Evolutionary conservation across 2,888 invertebrate species (phyloP).

Genomic region (Abrostola triplasia): DNA sequence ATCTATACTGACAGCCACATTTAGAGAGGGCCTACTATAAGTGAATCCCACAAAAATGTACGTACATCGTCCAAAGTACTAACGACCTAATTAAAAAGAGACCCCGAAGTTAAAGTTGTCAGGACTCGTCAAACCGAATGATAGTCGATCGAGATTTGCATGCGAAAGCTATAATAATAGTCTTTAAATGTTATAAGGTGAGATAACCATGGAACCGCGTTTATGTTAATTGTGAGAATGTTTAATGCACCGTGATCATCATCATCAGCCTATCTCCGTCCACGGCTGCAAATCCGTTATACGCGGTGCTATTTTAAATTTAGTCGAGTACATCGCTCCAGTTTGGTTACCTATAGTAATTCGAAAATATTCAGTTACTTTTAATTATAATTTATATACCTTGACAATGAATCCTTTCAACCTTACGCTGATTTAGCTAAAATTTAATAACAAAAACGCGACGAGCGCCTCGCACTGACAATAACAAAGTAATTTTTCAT

Average conservation of each 20-base stretch:
- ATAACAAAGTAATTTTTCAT: slow-evolving; percentile 82
- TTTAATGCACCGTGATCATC: too few species aligned
- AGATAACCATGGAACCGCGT: slow-evolving; percentile 50
- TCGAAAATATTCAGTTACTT: background rate
- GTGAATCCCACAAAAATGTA: too few species aligned
- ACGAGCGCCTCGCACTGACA: slow-evolving; percentile 40
- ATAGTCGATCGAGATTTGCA: slow-evolving; percentile 70
- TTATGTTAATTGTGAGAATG: slow-evolving; percentile 54
- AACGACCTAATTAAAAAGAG: slow-evolving; percentile 23
- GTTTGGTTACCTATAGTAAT: background rate
- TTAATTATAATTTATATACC: slow-evolving; percentile 10
- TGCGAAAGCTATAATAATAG: slow-evolving; percentile 67
- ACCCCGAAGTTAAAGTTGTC: slow-evolving; percentile 9
- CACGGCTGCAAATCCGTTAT: too few species aligned
- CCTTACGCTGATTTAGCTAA: slow-evolving; percentile 50
- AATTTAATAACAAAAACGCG: slow-evolving; percentile 47
- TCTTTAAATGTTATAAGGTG: slow-evolving; percentile 61
- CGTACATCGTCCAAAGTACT: slow-evolving; percentile 8
- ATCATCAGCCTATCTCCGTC: too few species aligned
- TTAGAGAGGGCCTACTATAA: background rate
- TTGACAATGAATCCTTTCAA: slow-evolving; percentile 21
- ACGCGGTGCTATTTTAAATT: slow-evolving; percentile 10
- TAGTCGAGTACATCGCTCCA: background rate
- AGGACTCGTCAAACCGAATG: slow-evolving; percentile 54
- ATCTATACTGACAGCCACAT: background rate